These are phyloP conservation scores for Cheirogaleus medius DNA, from an alignment of 2,113 vertebrate genomes.

Conservation along the genomic window DNA sequence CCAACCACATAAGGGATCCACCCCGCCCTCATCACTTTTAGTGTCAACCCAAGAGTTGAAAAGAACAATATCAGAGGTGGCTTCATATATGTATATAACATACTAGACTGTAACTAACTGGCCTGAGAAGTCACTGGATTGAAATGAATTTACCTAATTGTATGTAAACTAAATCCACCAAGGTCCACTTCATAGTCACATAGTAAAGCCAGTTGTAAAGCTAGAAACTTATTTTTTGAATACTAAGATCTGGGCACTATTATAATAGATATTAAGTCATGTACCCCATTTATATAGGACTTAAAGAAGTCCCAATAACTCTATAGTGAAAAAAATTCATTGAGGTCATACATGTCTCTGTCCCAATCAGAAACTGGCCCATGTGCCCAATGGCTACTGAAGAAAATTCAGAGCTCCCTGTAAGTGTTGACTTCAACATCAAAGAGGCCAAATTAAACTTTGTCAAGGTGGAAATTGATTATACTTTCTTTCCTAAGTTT, in stretches of 20 bases:
- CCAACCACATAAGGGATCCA: background rate
- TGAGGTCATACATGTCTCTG: background rate
- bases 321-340: background rate
- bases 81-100: background rate
- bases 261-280: background rate
- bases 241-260: background rate
- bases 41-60: background rate
- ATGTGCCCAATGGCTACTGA: background rate
- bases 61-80: background rate
- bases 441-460: background rate
- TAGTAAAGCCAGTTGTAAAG: background rate
- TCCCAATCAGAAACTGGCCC: background rate
- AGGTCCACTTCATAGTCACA: background rate
- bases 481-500: background rate
- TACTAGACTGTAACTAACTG: background rate
- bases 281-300: background rate
- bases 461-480: background rate
- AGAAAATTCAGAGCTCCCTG: background rate
- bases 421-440: background rate
- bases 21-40: background rate
- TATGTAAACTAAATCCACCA: background rate
- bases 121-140: background rate
- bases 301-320: background rate
- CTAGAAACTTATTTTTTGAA: background rate
- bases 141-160: background rate